These are phyloP conservation scores for Dicentrarchus labrax DNA, from an alignment of 2,113 vertebrate species.

Conservation along the genomic window DNA sequence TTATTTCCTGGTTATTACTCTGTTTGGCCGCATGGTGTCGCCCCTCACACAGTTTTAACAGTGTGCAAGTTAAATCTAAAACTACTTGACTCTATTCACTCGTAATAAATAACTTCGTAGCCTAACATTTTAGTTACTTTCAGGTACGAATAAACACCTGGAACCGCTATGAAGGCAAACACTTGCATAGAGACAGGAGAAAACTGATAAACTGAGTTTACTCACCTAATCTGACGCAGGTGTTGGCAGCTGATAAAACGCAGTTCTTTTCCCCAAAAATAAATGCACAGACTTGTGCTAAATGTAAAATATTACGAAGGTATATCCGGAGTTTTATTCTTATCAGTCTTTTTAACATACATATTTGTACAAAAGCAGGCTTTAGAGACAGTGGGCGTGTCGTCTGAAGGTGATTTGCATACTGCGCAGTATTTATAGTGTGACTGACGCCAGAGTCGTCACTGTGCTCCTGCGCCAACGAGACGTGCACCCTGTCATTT, in stretches of 20 bases:
- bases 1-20: slow-evolving; percentile 5
- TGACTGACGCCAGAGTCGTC: fast-evolving
- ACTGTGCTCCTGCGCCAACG: slow-evolving; percentile 37
- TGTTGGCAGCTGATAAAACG: background rate
- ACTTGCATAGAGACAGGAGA: background rate
- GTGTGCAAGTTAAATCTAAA: background rate
- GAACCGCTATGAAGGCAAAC: too few relatives aligned
- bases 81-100: background rate
- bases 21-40: slow-evolving; percentile 66
- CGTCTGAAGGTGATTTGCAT: slow-evolving; percentile 76
- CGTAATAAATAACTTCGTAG: background rate
- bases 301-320: fast-evolving
- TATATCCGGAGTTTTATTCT: fast-evolving
- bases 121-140: too few relatives aligned
- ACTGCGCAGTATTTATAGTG: slow-evolving; percentile 67
- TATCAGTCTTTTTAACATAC: background rate
- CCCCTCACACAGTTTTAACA: background rate
- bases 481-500: fast-evolving
- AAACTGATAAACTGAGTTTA: background rate
- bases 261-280: background rate
- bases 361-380: background rate
- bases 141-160: background rate
- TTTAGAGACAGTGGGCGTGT: slow-evolving; percentile 17
- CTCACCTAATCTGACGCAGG: slow-evolving; percentile 21
- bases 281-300: background rate